Conservation (phyloP, 2,113 vertebrate species). For the Ranitomeya variabilis region DNA sequence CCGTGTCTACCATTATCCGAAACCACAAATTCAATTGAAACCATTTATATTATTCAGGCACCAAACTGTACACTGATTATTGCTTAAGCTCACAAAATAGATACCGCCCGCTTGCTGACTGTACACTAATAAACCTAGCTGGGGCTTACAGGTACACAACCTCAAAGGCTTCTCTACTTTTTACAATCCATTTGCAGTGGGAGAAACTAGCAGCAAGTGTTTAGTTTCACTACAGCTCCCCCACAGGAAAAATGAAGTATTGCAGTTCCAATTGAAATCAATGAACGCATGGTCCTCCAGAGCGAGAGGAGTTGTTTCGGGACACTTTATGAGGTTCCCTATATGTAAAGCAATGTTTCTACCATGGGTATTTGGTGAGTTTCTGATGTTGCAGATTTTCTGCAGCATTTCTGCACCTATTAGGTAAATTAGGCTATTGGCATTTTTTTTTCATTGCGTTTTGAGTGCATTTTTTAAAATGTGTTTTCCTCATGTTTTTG, state of each 20-base stretch:
- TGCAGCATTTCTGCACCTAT: too few relatives aligned
- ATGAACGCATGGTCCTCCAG: background rate
- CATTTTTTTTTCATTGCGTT: too few relatives aligned
- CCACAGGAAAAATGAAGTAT: background rate
- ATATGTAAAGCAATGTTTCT: too few relatives aligned
- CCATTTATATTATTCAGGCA: background rate
- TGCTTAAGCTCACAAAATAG: background rate
- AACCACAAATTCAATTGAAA: background rate
- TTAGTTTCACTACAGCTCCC: background rate
- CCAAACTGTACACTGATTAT: background rate
- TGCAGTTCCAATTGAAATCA: background rate
- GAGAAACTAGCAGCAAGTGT: background rate
- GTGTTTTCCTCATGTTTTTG: too few relatives aligned
- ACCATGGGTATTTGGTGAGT: too few relatives aligned
- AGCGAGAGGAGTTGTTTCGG: too few relatives aligned
- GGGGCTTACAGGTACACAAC: background rate
- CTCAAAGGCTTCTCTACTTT: background rate
- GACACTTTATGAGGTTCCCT: too few relatives aligned
- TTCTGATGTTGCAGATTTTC: too few relatives aligned
- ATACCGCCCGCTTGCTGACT: background rate
- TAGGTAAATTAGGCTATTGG: too few relatives aligned
- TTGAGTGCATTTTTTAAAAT: too few relatives aligned
- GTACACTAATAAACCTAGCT: background rate
- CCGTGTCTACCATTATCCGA: background rate
- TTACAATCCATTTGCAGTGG: background rate